Base-by-base conservation (phyloP, 2,113 vertebrate genomes). In the Notechis scutatus region DNA sequence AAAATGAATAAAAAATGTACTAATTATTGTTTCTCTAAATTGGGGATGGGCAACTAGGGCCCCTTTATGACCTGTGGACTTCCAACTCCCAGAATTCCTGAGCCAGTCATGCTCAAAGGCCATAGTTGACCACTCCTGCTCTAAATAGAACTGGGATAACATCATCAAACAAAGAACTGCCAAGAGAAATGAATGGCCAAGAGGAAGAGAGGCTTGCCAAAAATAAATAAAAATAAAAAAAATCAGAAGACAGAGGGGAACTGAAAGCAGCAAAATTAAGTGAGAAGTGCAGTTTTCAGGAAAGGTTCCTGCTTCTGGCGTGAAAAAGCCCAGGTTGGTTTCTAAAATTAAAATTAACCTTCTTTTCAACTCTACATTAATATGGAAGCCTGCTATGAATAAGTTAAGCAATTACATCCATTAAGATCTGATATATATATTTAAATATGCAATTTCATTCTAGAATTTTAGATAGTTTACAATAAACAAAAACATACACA, bases 131-230 rank as follows among this genome's bases (percentile, higher is more conserved):
- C 26, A 69, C 61, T 12, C 29, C 29, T 69, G 12, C 29, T 97
- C 93, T 94, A 93, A 95, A 92, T 29, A 93, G 93, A 92, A 90
- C 88, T 88, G 92, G 0, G 90, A 93, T 85, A 61, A 81, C 93
- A 93, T 81, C 59, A 92, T 26, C 87, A 93, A 4, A 26, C 94
- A 61, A 45, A 29, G 56, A 11, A 52, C 29, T 95, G 45, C 29
- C 52, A 91, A 14, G 0, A 10, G 14, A 56, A 59, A 52, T 26
- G 86, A 50, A 92, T 55, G 93, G 24, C 29, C 57, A 42, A 88
- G 90, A 85, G 45, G 54, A 1, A 89, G 26, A 61, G 89, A 94
- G 64, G 89, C 81, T 93, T 18, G 29, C 24, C 45, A 45, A 87
- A 95, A 50, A 64, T 7, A 5, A 7, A 95, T 45, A 64, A 23